Evolutionary conservation across 2,113 vertebrate species (phyloP), one percentile per base, ranked within the genome.

Genomic region (Macheiramphus alcinus): DNA sequence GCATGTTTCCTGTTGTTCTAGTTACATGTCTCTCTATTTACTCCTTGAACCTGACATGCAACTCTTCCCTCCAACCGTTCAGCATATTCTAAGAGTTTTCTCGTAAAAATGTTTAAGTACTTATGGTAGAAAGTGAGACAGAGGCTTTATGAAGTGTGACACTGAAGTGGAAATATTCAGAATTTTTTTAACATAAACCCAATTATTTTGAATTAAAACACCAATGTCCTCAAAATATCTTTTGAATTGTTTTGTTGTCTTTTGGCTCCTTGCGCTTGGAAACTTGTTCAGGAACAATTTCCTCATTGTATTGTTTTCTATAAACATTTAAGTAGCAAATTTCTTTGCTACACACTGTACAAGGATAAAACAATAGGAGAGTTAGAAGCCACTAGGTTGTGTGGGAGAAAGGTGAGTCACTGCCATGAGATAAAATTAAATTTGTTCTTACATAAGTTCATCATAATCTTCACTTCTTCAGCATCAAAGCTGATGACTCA

Each of bases 361-460:
- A 79, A 88, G 21, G 25, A 80, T 84, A 58, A 93, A 96, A 71
- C 20, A 71, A 38, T 13, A 87, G 11, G 20, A 88, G 20, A 50
- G 27, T 34, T 85, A 88, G 68, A 94, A 88, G 22, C 3, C 70
- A 67, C 65, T 68, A 34, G n/a, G 45, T 42, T 92, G n/a, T 74
- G 65, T 71, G 62, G 88, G 91, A 86, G 80, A 86, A 86, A 76
- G 47, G 38, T 96, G 89, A 97, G 83, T 94, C 94, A 96, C 68
- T 82, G 31, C 21, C 55, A 68, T 80, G 18, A 90, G 58, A 86
- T 89, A 89, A 92, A 95, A 67, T 78, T 43, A 80, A 71, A 82
- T 73, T 85, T 58, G 38, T 59, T 91, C 91, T 90, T 95, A 81
- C 9, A 72, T 87, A 95, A 89, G 17, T 82, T 91, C 66, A 74